phyloP scores from a whole-genome alignment of 2,888 invertebrate species.

The Steinernema scapterisci region DNA sequence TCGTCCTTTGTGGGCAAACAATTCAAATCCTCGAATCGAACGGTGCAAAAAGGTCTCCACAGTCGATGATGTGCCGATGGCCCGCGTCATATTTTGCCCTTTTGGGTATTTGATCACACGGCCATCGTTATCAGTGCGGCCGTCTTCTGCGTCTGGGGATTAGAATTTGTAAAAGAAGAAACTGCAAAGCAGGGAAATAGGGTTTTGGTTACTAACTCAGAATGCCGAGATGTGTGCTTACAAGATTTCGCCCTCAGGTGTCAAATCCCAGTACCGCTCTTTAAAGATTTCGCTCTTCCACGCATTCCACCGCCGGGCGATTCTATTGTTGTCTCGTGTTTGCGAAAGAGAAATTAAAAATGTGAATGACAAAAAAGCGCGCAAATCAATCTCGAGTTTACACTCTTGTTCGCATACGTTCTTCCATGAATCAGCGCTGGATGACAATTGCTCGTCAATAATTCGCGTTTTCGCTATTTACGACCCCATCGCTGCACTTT shows the following conservation, averaged over 20 bases:
- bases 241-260: too few species aligned
- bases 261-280: neutral
- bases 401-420: neutral
- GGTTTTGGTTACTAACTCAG: too few species aligned
- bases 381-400: neutral
- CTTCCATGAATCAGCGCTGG: neutral
- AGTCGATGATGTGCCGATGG: too few species aligned
- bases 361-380: constrained; percentile 2
- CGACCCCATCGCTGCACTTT: neutral
- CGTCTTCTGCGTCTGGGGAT: too few species aligned
- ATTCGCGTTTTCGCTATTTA: constrained; percentile 14
- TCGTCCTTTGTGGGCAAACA: too few species aligned
- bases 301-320: too few species aligned
- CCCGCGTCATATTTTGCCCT: neutral
- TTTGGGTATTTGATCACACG: neutral
- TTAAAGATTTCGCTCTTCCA: neutral
- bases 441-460: neutral
- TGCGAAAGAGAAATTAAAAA: constrained; percentile 7
- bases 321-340: neutral
- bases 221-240: too few species aligned
- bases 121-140: neutral
- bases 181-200: too few species aligned
- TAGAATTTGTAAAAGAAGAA: too few species aligned
- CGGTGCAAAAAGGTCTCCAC: neutral
- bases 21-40: neutral